Evolutionary conservation across 1,140 invertebrate genomes (phyloP).

Genomic region (Drosophila oshimai): DNA sequence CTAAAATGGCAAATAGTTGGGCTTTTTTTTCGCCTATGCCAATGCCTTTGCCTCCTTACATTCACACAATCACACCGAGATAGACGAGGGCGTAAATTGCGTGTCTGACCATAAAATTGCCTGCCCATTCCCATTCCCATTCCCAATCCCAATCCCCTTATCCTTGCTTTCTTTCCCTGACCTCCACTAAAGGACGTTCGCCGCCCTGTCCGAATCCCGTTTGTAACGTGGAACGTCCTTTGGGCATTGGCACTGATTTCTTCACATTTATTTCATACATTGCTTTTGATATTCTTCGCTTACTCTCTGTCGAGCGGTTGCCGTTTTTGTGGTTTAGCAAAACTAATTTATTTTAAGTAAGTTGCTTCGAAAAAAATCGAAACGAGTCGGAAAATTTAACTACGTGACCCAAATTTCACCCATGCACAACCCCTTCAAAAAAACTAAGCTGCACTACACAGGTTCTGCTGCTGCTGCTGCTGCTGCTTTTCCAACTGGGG

Average conservation of each 20-base stretch:
- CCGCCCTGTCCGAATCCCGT: conserved; percentile 51
- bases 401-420: conserved; percentile 69
- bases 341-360: conserved; percentile 78
- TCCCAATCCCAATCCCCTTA: too few relatives aligned
- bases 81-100: conserved; percentile 62
- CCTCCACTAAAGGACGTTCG: conserved; percentile 51
- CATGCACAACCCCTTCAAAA: conserved; percentile 33
- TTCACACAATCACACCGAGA: conserved; percentile 40
- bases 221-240: conserved; percentile 61
- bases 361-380: conserved; percentile 40
- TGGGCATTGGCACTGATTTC: conserved; percentile 76
- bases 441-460: conserved; percentile 27
- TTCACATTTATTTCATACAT: conserved; percentile 71
- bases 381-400: conserved; percentile 33
- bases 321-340: conserved; percentile 62
- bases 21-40: conserved; percentile 59
- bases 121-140: too few relatives aligned
- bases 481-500: conserved; percentile 33
- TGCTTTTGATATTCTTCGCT: conserved; percentile 43
- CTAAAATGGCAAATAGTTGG: conserved; percentile 74
- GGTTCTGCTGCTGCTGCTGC: too few relatives aligned
- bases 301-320: background rate
- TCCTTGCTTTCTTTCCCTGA: background rate
- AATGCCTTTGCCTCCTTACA: conserved; percentile 58
- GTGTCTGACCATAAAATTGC: conserved; percentile 76